A percentile compares a stretch with the other conserved stretches of the same genome.
Conservation (phyloP, 2,113 vertebrate genomes). For the Ahaetulla prasina region DNA sequence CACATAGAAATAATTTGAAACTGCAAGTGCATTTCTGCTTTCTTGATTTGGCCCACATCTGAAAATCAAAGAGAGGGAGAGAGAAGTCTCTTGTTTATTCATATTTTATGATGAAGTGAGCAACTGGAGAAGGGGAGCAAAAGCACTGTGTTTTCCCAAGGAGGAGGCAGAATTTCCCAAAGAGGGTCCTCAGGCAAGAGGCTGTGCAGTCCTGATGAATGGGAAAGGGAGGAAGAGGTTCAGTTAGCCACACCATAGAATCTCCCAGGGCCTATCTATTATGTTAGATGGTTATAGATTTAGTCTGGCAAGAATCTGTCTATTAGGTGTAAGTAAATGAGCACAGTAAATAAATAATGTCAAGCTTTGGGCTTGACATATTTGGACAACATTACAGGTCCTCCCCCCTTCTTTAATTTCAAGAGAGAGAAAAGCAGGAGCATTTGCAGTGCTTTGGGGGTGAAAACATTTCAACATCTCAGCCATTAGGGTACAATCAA, state of each 20-base stretch:
- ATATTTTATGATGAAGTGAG: background rate
- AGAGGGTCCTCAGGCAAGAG: background rate
- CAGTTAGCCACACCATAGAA: background rate
- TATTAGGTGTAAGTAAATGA: background rate
- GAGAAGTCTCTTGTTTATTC: background rate
- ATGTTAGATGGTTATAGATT: background rate
- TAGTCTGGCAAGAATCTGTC: background rate
- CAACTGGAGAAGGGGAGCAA: background rate
- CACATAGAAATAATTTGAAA: background rate
- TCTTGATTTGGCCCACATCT: background rate
- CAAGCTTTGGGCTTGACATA: background rate
- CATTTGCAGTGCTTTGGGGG: background rate
- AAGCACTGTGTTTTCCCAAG: background rate
- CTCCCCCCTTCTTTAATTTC: background rate
- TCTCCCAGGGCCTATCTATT: background rate
- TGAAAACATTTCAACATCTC: background rate
- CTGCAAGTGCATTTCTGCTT: background rate
- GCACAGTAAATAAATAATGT: background rate
- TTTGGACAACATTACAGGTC: no score
- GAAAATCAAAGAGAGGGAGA: background rate
- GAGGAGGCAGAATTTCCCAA: background rate
- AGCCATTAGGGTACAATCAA: background rate
- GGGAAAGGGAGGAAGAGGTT: background rate
- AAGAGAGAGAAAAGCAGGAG: background rate
- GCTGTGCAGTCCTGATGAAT: background rate